phyloP scores from a whole-genome alignment of 2,888 invertebrate genomes.

The Achlya flavicornis region DNA sequence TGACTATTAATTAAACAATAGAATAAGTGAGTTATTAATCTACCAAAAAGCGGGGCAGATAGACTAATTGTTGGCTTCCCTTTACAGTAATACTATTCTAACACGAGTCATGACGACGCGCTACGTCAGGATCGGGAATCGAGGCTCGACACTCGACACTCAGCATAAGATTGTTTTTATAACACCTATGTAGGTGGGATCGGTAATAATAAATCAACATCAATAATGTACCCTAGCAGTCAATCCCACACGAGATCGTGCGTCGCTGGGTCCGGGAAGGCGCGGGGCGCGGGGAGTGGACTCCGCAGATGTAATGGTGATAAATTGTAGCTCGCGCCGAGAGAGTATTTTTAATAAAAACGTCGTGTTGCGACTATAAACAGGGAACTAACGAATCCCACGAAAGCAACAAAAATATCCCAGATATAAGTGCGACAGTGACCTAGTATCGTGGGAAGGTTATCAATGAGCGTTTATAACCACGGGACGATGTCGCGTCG shows the following conservation, averaged over 20 bases:
- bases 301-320: conserved; percentile 9
- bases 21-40: not conserved
- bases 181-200: not conserved
- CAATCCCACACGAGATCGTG: conserved; percentile 2
- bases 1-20: not conserved
- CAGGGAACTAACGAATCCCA: conserved; percentile 8
- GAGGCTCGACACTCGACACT: not conserved
- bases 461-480: not conserved
- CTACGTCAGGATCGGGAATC: not conserved
- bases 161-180: not conserved
- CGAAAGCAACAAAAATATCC: not conserved
- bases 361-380: conserved; percentile 8
- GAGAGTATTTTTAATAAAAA: conserved; percentile 12
- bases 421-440: conserved; percentile 7
- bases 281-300: not conserved
- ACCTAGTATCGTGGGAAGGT: conserved; percentile 7
- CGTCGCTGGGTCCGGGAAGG: too few species aligned
- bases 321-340: conserved; percentile 6
- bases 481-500: not conserved
- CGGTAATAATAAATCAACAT: not conserved
- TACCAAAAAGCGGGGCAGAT: not conserved
- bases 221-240: conserved; percentile 5
- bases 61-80: not conserved
- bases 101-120: not conserved
- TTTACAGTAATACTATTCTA: not conserved